Evolutionary conservation across 2,113 vertebrate genomes (phyloP), one percentile per base, ranked within the genome.

Genomic region (Grantiella picta): DNA sequence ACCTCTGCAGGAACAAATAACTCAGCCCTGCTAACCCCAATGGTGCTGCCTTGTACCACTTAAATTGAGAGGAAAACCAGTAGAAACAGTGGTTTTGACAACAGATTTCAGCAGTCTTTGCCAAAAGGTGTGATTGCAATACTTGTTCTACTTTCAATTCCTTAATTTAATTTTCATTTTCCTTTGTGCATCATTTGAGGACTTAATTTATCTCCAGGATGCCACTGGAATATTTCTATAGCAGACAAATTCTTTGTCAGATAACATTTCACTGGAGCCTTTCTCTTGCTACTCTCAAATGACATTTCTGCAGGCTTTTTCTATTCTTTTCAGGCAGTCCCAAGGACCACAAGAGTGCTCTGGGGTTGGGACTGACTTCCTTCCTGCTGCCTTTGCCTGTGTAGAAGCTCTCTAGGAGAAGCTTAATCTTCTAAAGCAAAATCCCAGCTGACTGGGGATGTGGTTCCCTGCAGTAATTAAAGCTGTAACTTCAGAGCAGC

Each of bases 1-100:
- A 38, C 7, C 18, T 15, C 13, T 11, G 13, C 23, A 10, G 33
- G 57, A 82, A 19, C 45, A 77, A 88, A 35, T 42, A 79, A 75
- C 1, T 7, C 0, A 0, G 5, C 17, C 45, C 57, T 71, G 33
- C 45, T 65, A 35, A 49, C 22, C 27, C 10, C 7, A 3, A 0
- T 16, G 23, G 18, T 77, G 63, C 10, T 57, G 80, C 11, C 36
- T 69, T 45, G 12, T 7, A 44, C 31, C 33, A n/a, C 8, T 65
- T 44, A 50, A 38, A 47, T 2, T 49, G 42, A 93, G 5, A 36
- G 44, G 19, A 31, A 57, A 64, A 61, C 6, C 10, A n/a, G 19
- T 2, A 60, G 19, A 45, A 68, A 35, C 2, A 21, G 33, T 33
- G 10, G 4, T 27, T 89, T 38, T 73, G 54, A 38, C 21, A 66